These are phyloP conservation scores for Megaleporinus macrocephalus DNA, from an alignment of 2,113 vertebrate genomes.

Conservation along the genomic window DNA sequence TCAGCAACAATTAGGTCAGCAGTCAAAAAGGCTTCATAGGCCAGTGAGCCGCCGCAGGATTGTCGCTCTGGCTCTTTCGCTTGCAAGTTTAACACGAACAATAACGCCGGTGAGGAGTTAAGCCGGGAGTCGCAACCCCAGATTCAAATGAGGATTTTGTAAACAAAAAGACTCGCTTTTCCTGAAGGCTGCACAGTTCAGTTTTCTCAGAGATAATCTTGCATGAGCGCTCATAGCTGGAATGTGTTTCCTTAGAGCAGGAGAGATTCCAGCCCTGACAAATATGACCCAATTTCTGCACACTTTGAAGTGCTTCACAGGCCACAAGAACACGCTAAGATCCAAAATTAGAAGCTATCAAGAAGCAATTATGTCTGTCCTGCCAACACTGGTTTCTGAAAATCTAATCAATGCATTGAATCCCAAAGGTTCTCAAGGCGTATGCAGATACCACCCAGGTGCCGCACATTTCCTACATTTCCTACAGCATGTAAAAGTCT, in stretches of 20 bases:
- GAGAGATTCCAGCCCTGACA: slow-evolving; percentile 43
- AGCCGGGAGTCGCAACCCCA: not conserved
- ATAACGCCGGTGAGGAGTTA: slow-evolving; percentile 9
- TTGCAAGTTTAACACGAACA: slow-evolving; percentile 23
- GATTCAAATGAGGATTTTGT: slow-evolving; percentile 20
- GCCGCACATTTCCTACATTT: slow-evolving; percentile 14
- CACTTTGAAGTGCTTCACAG: slow-evolving; percentile 44
- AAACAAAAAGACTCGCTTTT: slow-evolving; percentile 22
- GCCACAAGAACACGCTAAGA: slow-evolving; percentile 16
- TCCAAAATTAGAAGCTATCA: slow-evolving; percentile 32
- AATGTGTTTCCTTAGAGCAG: slow-evolving; percentile 45
- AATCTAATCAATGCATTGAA: slow-evolving; percentile 33
- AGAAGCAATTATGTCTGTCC: slow-evolving; percentile 37
- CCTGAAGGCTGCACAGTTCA: slow-evolving; percentile 38
- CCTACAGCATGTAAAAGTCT: not conserved
- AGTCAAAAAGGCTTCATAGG: not conserved
- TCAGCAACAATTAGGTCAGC: slow-evolving; percentile 6
- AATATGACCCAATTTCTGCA: slow-evolving; percentile 52
- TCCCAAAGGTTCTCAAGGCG: not conserved
- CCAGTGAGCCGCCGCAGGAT: not conserved
- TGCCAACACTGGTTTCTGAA: slow-evolving; percentile 3
- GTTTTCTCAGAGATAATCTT: slow-evolving; percentile 41
- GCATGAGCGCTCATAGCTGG: slow-evolving; percentile 45
- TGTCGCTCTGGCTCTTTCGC: slow-evolving; percentile 19
- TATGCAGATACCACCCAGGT: not conserved